These are phyloP conservation scores for Cheumatopsyche charites DNA, from an alignment of 1,140 invertebrate genomes.

Conservation along the genomic window DNA sequence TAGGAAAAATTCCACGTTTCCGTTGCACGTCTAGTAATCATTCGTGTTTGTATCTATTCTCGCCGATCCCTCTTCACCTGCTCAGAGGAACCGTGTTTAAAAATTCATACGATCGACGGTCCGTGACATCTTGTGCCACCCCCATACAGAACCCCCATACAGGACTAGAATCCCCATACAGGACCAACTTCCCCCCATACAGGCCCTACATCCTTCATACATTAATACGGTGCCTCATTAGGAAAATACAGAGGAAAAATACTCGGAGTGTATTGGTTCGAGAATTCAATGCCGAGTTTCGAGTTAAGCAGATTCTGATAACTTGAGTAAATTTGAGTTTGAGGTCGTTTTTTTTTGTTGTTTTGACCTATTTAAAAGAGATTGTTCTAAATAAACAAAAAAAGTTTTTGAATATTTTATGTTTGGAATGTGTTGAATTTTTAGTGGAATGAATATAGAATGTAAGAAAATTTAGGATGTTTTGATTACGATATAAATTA, in stretches of 20 bases:
- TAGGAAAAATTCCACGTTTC: slow-evolving; percentile 29
- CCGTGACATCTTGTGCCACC: slow-evolving; percentile 44
- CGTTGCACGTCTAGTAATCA: slow-evolving; percentile 15
- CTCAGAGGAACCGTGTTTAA: slow-evolving; percentile 39
- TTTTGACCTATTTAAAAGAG: too few species aligned
- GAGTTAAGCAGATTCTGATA: neutral
- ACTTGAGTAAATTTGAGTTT: too few species aligned
- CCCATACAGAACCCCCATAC: slow-evolving; percentile 9
- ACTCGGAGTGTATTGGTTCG: too few species aligned
- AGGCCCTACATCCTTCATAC: slow-evolving; percentile 30
- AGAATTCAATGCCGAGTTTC: neutral
- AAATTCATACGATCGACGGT: slow-evolving; percentile 49
- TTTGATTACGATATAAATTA: too few species aligned
- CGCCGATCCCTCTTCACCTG: slow-evolving; percentile 12
- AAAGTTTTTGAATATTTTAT: too few species aligned
- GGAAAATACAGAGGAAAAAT: neutral
- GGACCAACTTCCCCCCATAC: too few species aligned
- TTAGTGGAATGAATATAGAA: too few species aligned
- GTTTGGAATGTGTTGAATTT: too few species aligned
- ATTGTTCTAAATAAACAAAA: too few species aligned
- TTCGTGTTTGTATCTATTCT: slow-evolving; percentile 34
- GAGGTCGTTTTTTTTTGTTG: neutral
- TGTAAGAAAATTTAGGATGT: too few species aligned
- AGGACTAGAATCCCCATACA: too few species aligned
- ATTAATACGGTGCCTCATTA: slow-evolving; percentile 33